These are phyloP conservation scores for Enteromius radiatus DNA, from an alignment of 2,797 vertebrate genomes.

Conservation along the genomic window DNA sequence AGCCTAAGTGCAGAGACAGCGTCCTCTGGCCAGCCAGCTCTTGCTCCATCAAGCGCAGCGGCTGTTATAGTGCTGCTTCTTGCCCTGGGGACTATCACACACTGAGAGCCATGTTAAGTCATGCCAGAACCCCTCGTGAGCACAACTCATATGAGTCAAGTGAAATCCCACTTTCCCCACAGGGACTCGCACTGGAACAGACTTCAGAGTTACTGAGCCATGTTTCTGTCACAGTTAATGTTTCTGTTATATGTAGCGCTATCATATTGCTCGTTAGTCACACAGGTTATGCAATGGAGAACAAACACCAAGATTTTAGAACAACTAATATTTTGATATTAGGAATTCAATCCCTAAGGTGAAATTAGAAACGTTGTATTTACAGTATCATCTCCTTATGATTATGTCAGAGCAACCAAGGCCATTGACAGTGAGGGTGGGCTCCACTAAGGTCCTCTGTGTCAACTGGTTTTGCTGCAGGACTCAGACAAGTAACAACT, in stretches of 20 bases:
- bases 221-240: constrained; percentile 27
- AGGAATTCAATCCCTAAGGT: background rate
- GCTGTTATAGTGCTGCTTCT: constrained; percentile 40
- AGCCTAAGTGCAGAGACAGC: constrained; percentile 16
- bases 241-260: constrained; percentile 28
- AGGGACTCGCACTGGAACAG: constrained; percentile 33
- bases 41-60: constrained; percentile 41
- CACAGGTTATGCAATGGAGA: background rate
- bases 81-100: constrained; percentile 43
- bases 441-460: too few species aligned
- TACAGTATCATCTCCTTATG: constrained; percentile 1
- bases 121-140: constrained; percentile 43
- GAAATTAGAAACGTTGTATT: background rate
- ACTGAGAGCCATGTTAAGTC: constrained; percentile 32
- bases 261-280: constrained; percentile 18
- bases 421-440: background rate
- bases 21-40: constrained; percentile 22
- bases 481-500: background rate
- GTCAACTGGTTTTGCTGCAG: background rate
- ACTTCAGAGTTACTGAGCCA: constrained; percentile 25
- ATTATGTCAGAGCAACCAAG: background rate
- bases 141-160: constrained; percentile 18
- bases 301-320: background rate
- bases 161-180: constrained; percentile 34
- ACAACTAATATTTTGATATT: background rate